A percentile compares a stretch with the other conserved stretches of the same genome.
These are phyloP conservation scores for Glandiceps talaboti DNA, from an alignment of 53 echinoderm and acorn worm species.

Conservation along the genomic window DNA sequence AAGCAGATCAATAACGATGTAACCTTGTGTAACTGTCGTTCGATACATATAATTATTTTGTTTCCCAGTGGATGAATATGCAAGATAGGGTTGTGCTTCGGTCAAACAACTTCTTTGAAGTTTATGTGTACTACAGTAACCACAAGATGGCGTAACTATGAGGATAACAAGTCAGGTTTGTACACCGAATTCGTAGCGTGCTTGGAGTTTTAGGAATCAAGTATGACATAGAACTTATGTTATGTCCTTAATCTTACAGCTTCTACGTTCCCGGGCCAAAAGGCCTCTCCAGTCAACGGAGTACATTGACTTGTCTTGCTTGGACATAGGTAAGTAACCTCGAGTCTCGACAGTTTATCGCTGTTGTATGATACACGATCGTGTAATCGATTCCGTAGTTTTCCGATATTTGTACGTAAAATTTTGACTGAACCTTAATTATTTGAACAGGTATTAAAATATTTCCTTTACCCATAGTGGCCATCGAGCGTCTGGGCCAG, in stretches of 20 bases:
- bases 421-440: not conserved
- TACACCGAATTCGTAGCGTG: not conserved
- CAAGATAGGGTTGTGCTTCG: not conserved
- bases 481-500: slow-evolving; percentile 54
- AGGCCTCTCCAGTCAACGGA: slow-evolving; percentile 10
- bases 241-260: not conserved
- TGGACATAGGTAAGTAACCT: slow-evolving; percentile 42
- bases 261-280: slow-evolving; percentile 1
- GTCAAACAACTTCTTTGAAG: not conserved
- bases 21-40: too few species aligned
- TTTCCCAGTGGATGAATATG: not conserved
- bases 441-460: not conserved
- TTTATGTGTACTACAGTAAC: not conserved
- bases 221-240: not conserved
- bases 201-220: not conserved
- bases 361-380: too few species aligned
- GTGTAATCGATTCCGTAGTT: too few species aligned
- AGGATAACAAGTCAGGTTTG: not conserved
- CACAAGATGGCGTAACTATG: not conserved
- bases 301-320: slow-evolving; percentile 40
- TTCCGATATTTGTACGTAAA: not conserved
- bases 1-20: too few species aligned
- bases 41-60: too few species aligned
- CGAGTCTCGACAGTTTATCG: too few species aligned
- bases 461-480: slow-evolving; percentile 20